phyloP scores from a whole-genome alignment of 2,888 invertebrate genomes.

The Torymus auratus region DNA sequence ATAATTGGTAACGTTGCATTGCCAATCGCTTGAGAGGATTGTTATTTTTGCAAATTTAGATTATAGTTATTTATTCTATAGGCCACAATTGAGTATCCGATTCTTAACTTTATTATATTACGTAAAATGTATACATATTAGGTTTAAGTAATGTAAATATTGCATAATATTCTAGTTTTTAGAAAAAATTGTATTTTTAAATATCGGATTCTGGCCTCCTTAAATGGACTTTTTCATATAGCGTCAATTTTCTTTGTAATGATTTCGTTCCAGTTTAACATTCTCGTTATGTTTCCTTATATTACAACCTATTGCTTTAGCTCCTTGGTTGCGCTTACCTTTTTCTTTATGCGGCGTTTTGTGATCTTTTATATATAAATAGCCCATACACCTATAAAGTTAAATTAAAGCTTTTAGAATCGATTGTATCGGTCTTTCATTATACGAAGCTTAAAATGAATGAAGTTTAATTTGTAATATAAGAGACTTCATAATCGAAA shows the following conservation, averaged over 20 bases:
- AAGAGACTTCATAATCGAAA: constrained; percentile 40
- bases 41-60: too few relatives aligned
- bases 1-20: too few relatives aligned
- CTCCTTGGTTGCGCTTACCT: constrained; percentile 44
- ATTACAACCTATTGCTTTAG: not conserved
- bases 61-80: too few relatives aligned
- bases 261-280: constrained; percentile 24
- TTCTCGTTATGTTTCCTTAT: constrained; percentile 25
- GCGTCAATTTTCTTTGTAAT: constrained; percentile 8
- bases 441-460: constrained; percentile 48
- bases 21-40: too few relatives aligned
- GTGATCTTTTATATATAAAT: constrained; percentile 50
- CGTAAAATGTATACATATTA: constrained; percentile 14
- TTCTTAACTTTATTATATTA: not conserved
- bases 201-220: not conserved
- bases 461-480: constrained; percentile 52
- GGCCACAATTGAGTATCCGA: not conserved
- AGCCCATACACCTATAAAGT: constrained; percentile 10
- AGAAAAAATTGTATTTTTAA: not conserved
- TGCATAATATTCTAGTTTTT: constrained; percentile 3
- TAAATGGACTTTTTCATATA: not conserved
- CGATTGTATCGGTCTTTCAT: constrained; percentile 47
- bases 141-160: constrained; percentile 35
- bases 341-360: constrained; percentile 46
- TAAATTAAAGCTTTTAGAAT: constrained; percentile 42